Evolutionary conservation across 2,797 vertebrate genomes (phyloP).

Genomic region (Acridotheres tristis): DNA sequence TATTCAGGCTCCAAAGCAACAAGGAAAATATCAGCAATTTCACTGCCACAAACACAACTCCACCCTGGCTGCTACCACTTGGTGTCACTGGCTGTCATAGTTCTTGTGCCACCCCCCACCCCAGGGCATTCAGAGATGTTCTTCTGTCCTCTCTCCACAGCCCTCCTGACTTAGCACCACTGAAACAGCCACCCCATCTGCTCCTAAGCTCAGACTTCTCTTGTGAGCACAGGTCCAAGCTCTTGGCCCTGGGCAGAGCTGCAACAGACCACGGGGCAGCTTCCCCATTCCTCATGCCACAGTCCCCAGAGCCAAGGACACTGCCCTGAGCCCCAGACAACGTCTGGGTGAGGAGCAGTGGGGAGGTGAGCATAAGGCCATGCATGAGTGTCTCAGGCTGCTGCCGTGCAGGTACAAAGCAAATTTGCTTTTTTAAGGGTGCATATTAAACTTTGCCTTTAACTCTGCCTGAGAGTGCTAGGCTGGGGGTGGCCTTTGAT

Average conservation of each 20-base stretch:
- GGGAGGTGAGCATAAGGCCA: neutral
- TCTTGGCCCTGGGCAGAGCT: neutral
- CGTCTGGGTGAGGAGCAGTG: neutral
- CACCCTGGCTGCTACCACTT: neutral
- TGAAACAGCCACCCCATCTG: accelerated
- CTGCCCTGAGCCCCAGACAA: accelerated
- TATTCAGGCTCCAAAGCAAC: neutral
- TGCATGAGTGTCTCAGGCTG: neutral
- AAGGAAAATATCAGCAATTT: neutral
- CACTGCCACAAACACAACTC: neutral
- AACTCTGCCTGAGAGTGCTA: neutral
- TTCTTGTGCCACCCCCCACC: neutral
- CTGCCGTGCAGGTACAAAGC: neutral
- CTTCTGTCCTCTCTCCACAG: neutral
- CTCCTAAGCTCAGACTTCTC: neutral
- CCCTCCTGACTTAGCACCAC: neutral
- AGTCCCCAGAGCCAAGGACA: neutral
- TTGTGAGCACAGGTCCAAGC: neutral
- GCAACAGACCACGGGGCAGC: neutral
- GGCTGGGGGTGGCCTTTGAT: neutral
- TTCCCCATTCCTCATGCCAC: neutral
- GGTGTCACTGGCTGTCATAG: neutral
- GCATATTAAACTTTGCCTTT: neutral
- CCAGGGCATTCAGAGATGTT: neutral
- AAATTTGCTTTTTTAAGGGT: neutral